Conservation (phyloP, 2,888 invertebrate species). For the Cantharis rustica region DNA sequence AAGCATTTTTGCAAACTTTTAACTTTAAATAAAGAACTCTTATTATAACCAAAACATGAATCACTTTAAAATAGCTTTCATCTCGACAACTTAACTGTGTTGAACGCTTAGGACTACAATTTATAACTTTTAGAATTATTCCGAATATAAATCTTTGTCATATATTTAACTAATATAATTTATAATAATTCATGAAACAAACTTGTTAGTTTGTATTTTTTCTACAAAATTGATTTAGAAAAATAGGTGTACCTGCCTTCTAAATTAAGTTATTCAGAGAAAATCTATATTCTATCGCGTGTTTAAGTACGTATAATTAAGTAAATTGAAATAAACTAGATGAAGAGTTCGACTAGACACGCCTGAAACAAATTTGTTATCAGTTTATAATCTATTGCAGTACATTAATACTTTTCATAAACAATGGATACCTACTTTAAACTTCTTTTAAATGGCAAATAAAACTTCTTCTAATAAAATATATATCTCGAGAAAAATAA, state of each 20-base stretch:
- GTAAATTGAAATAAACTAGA: background rate
- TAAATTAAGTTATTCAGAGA: background rate
- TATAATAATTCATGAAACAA: background rate
- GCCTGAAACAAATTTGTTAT: background rate
- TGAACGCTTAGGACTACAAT: conserved; percentile 2
- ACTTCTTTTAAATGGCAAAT: background rate
- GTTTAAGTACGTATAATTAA: background rate
- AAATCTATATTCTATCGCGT: background rate
- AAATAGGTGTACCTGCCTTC: background rate
- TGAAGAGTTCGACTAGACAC: background rate
- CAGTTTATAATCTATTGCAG: background rate
- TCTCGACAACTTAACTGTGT: conserved; percentile 3
- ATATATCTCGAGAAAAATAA: background rate
- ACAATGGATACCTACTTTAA: background rate
- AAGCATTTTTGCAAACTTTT: conserved; percentile 3
- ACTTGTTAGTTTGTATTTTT: background rate
- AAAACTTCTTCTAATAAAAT: background rate
- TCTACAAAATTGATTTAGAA: background rate
- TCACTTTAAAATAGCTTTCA: conserved; percentile 2
- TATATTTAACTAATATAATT: background rate
- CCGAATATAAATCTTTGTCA: background rate
- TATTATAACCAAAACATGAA: background rate
- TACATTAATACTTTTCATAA: background rate
- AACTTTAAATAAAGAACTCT: background rate
- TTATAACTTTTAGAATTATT: conserved; percentile 2